Conservation (phyloP, 2,797 vertebrate species). For the Falco columbarius region DNA sequence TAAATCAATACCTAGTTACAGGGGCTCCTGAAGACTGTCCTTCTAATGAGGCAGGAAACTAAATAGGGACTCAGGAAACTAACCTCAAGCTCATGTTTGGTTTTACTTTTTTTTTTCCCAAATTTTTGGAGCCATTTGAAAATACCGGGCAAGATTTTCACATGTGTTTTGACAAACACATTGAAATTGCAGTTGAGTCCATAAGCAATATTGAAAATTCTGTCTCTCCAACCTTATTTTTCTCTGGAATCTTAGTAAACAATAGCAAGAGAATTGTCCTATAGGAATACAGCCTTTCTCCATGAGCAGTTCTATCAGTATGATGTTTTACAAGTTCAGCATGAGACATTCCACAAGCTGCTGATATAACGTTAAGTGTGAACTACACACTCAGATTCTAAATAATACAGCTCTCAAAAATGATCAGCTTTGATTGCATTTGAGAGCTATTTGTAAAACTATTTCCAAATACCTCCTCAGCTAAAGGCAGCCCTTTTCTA, state of each 20-base stretch:
- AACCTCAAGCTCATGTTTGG: neutral
- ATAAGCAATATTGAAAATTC: neutral
- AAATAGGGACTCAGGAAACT: neutral
- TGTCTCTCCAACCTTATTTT: neutral
- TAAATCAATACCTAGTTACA: neutral
- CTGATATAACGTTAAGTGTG: neutral
- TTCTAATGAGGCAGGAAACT: neutral
- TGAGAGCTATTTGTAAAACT: neutral
- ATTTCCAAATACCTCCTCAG: neutral
- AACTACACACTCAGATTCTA: neutral
- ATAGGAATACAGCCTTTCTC: neutral
- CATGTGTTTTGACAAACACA: rapidly evolving
- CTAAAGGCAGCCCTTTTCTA: neutral
- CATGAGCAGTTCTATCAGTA: neutral
- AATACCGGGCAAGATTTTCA: neutral
- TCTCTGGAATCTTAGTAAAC: neutral
- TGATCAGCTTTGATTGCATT: neutral
- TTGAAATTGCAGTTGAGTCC: neutral
- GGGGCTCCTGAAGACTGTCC: neutral
- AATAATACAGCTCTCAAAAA: neutral
- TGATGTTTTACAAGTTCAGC: neutral
- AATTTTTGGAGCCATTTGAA: neutral
- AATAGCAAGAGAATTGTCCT: neutral
- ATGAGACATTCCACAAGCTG: neutral
- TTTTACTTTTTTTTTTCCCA: too few relatives aligned